phyloP scores from a whole-genome alignment of 2,888 invertebrate species.

The Colostygia pectinataria region DNA sequence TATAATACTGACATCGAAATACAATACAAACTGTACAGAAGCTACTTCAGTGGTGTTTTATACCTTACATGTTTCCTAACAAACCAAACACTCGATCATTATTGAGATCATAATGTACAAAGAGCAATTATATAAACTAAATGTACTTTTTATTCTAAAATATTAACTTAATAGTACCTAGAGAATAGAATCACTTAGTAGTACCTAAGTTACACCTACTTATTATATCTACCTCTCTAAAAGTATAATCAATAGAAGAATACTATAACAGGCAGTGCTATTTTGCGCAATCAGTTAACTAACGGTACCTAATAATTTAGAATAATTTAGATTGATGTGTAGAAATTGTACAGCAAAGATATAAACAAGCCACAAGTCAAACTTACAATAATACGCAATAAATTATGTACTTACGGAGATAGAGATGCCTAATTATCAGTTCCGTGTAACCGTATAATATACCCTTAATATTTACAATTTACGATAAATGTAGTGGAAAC shows the following conservation, averaged over 20 bases:
- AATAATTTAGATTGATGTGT: slow-evolving; percentile 36
- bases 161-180: neutral
- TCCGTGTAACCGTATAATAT: slow-evolving; percentile 19
- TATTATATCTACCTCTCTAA: no score
- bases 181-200: slow-evolving; percentile 11
- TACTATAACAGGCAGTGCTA: slow-evolving; percentile 77
- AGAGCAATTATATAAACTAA: slow-evolving; percentile 55
- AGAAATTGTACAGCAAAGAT: slow-evolving; percentile 10
- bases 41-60: slow-evolving; percentile 80
- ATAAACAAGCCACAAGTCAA: slow-evolving; percentile 8
- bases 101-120: slow-evolving; percentile 83
- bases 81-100: slow-evolving; percentile 77
- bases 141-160: slow-evolving; percentile 18
- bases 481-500: slow-evolving; percentile 11
- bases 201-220: no score
- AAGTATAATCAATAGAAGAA: slow-evolving; percentile 33
- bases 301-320: no score
- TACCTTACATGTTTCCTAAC: slow-evolving; percentile 75
- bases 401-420: slow-evolving; percentile 20
- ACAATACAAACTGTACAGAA: slow-evolving; percentile 77
- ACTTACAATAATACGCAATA: slow-evolving; percentile 18
- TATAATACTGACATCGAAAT: slow-evolving; percentile 59
- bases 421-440: slow-evolving; percentile 27
- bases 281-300: slow-evolving; percentile 64
- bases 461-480: slow-evolving; percentile 34